Evolutionary conservation across 53 echinoderm and acorn worm genomes (phyloP).

Genomic region (Arbacia lixula): DNA sequence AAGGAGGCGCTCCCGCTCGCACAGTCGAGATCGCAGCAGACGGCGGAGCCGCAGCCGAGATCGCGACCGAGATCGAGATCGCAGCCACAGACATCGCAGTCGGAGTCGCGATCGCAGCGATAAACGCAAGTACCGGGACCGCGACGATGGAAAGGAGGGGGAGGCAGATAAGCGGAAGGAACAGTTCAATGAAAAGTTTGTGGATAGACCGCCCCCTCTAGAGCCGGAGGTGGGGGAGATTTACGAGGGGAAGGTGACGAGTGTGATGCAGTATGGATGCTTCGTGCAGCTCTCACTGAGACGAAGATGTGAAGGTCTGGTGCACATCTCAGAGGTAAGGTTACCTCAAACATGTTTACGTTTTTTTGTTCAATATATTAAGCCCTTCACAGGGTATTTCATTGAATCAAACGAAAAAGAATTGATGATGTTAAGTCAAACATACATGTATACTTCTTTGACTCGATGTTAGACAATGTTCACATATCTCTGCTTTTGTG

Average conservation of each 20-base stretch:
- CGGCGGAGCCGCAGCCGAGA: constrained; percentile 58
- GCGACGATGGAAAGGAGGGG: constrained; percentile 41
- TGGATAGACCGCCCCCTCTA: constrained; percentile 83
- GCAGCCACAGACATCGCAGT: constrained; percentile 45
- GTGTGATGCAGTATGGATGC: constrained; percentile 99
- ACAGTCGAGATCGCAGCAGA: constrained; percentile 54
- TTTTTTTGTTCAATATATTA: too few species aligned
- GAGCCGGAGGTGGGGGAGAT: constrained; percentile 89
- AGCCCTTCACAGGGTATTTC: too few species aligned
- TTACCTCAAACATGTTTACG: too few species aligned
- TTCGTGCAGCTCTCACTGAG: constrained; percentile 93
- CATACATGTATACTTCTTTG: too few species aligned
- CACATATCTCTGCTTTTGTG: too few species aligned
- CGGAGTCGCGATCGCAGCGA: constrained; percentile 56
- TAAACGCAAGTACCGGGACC: constrained; percentile 34
- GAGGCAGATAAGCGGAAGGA: constrained; percentile 65
- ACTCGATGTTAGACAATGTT: too few species aligned
- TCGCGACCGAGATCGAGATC: constrained; percentile 52
- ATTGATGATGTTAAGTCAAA: too few species aligned
- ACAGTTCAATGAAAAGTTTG: constrained; percentile 78
- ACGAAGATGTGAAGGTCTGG: constrained; percentile 93
- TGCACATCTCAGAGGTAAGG: constrained; percentile 98
- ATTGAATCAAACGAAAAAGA: too few species aligned
- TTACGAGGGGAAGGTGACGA: constrained; percentile 95
- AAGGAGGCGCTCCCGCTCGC: constrained; percentile 67